Evolutionary conservation across 2,797 vertebrate species (phyloP), one percentile per base, ranked within the genome.

Genomic region (Pristis pectinata): DNA sequence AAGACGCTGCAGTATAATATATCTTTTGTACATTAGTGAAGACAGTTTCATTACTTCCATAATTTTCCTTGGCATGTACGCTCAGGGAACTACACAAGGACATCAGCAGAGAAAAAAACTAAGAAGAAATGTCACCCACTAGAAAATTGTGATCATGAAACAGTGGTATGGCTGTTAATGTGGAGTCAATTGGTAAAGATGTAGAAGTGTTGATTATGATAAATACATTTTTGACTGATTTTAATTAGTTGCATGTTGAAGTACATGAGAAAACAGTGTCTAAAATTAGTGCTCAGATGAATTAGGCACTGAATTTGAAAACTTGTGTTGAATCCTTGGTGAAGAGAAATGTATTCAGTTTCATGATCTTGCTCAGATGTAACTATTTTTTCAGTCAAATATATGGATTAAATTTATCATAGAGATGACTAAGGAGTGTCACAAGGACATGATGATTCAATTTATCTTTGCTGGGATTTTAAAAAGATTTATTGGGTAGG

Each of bases 241-340:
- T 89, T 89, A 61, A 89, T 89, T 56, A 59, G 85, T 37, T 89
- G 85, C 56, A 17, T 87, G 56, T 59, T n/a, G 53, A 87, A 87
- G 13, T 34, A 59, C 34, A n/a, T 87, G 53, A 61, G 3, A n/a
- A 61, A 34, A 59, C 49, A 34, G 59, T 59, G 56, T 61, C 49
- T 61, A 89, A 89, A 91, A 91, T 67, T 24, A 79, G 77, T 41
- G 17, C 37, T 41, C 59, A 64, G 87, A 91, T 91, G n/a, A 8
- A 41, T 67, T 37, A 5, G n/a, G 41, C n/a, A 67, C 22, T 91
- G 87, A 91, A 24, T 64, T 67, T 22, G 37, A 91, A 91, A 67
- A 41, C 1, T 22, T 59, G 37, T 61, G 13, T 89, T 61, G 56
- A 89, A 34, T 37, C 27, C n/a, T 67, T 91, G 34, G 10, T 87